Evolutionary conservation across 2,113 vertebrate species (phyloP).

Genomic region (Sitta europaea): DNA sequence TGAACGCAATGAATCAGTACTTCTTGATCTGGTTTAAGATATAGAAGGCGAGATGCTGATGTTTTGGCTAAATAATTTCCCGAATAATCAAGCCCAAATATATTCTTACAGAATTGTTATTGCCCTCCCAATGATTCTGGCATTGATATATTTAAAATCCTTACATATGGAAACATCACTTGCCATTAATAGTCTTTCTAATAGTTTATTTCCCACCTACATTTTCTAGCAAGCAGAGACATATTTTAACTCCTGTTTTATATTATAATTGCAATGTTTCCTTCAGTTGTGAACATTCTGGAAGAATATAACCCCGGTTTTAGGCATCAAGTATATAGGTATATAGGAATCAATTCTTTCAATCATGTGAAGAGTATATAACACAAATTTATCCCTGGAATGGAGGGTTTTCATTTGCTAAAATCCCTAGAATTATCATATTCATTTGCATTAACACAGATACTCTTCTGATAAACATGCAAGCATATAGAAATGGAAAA

Average conservation of each 20-base stretch:
- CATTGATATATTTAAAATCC: neutral
- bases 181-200: neutral
- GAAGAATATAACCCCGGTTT: neutral
- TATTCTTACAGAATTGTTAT: neutral
- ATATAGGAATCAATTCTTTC: neutral
- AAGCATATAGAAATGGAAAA: neutral
- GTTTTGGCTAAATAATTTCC: neutral
- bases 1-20: neutral
- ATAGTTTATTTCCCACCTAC: neutral
- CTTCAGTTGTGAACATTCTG: neutral
- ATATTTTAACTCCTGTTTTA: neutral
- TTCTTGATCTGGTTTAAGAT: neutral
- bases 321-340: neutral
- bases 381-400: neutral
- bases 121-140: neutral
- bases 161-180: neutral
- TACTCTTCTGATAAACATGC: neutral
- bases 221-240: neutral
- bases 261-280: neutral
- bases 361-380: neutral
- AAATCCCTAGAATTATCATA: neutral
- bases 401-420: neutral
- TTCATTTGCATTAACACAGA: neutral
- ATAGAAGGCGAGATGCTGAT: neutral
- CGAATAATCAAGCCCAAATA: neutral